Base-by-base conservation (phyloP, 2,797 vertebrate genomes). In the Scarus forsteni region DNA sequence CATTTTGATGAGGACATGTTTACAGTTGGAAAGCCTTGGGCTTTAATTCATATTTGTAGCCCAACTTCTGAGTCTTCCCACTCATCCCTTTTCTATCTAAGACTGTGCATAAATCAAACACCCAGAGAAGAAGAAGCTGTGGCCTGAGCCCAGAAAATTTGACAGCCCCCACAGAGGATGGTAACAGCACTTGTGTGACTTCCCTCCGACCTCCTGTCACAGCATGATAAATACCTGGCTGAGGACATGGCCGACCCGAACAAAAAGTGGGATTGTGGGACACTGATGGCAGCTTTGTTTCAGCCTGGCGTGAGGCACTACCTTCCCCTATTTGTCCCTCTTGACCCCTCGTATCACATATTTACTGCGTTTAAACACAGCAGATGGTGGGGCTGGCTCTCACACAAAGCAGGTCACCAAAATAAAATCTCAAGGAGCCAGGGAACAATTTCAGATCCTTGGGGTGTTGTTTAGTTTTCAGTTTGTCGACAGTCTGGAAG, bases 311-410 rank as follows among this genome's bases (percentile, higher is more conserved):
- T 79, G 78, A 93, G 91, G 79, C 73, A 84, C 87, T 88, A 60
- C 75, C 75, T 63, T 79, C 85, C 84, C 89, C 90, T 86, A 77
- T 91, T 93, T 94, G 92, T 94, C 93, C 81, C 3, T 9, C 44
- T 64, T 93, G 93, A 89, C 93, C 95, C 91, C 13, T 27, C 73
- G 87, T 92, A 89, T 60, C 73, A 85, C 84, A 89, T 72, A 7
- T 92, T 95, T 93, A 92, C 90, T 88, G 89, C 81, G 84, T 94
- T 94, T 94, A 94, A 94, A 93, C 86, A 89, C 78, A 84, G 86
- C 95, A 96, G 95, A 96, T 96, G 95, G 94, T 50, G 51, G 9
- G 74, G 87, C 85, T 84, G 87, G 93, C 71, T 72, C 63, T 60
- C 43, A 70, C 16, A 70, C 70, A 65, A 81, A 70, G 75, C 78